phyloP scores from a whole-genome alignment of 1,140 invertebrate species.

The Hypothenemus hampei region DNA sequence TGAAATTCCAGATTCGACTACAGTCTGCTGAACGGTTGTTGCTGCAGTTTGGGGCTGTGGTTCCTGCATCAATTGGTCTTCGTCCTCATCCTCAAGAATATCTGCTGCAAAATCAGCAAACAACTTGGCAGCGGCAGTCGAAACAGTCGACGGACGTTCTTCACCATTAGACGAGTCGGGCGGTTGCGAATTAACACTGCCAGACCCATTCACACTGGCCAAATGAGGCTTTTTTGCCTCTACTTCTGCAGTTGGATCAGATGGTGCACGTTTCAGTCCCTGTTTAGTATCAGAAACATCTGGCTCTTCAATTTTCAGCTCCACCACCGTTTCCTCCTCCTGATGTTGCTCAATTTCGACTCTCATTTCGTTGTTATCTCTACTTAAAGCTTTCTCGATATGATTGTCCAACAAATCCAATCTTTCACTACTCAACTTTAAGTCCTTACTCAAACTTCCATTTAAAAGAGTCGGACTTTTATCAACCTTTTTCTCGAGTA shows the following conservation, averaged over 20 bases:
- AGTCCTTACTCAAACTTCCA: constrained; percentile 55
- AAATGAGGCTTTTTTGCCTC: constrained; percentile 49
- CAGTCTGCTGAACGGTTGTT: constrained; percentile 15
- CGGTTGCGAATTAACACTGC: constrained; percentile 45
- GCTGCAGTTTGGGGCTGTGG: constrained; percentile 29
- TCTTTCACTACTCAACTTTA: constrained; percentile 57
- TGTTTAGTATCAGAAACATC: constrained; percentile 21
- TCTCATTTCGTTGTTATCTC: constrained; percentile 28
- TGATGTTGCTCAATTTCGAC: constrained; percentile 14
- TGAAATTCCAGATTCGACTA: constrained; percentile 8
- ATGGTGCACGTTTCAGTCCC: constrained; percentile 46
- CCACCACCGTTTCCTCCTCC: not conserved
- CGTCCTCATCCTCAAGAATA: constrained; percentile 64
- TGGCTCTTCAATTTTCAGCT: not conserved
- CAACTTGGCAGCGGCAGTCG: constrained; percentile 65
- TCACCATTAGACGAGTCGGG: constrained; percentile 49
- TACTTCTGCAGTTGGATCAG: constrained; percentile 43
- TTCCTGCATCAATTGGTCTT: constrained; percentile 49
- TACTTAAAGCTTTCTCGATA: constrained; percentile 52
- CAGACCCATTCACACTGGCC: constrained; percentile 50
- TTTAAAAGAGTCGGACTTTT: constrained; percentile 56
- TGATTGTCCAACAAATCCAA: constrained; percentile 59
- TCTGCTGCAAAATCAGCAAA: constrained; percentile 66
- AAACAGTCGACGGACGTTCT: constrained; percentile 53
- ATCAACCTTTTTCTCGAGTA: constrained; percentile 61